These are phyloP conservation scores for Takifugu bimaculatus DNA, from an alignment of 2,113 vertebrate genomes.

Conservation along the genomic window DNA sequence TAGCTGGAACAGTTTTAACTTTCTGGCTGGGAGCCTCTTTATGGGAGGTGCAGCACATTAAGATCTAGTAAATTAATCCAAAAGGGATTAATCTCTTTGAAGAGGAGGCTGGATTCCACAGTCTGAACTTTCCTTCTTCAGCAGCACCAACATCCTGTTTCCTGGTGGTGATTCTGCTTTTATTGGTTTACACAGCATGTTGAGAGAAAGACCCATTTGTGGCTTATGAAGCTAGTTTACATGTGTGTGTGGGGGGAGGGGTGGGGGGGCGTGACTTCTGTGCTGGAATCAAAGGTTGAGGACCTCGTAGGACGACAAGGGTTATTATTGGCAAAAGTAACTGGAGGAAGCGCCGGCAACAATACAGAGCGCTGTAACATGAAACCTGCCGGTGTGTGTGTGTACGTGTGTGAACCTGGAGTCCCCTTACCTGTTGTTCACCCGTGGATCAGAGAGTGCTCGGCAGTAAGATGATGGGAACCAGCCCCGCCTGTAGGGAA, in stretches of 20 bases:
- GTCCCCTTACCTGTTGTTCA: conserved; percentile 79
- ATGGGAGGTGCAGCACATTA: conserved; percentile 53
- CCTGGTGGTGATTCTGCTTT: conserved; percentile 26
- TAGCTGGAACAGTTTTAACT: conserved; percentile 23
- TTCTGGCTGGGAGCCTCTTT: conserved; percentile 36
- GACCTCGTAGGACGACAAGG: conserved; percentile 36
- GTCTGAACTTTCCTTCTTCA: conserved; percentile 17
- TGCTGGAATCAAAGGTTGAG: conserved; percentile 46
- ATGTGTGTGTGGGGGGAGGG: too few species aligned
- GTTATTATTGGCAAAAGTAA: conserved; percentile 45
- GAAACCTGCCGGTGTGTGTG: conserved; percentile 43
- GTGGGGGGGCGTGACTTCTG: too few species aligned
- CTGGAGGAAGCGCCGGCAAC: conserved; percentile 52
- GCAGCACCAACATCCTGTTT: conserved; percentile 45
- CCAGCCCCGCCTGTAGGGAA: conserved; percentile 87
- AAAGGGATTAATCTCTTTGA: conserved; percentile 51
- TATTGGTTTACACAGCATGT: background rate
- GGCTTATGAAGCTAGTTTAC: background rate
- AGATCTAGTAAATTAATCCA: conserved; percentile 49
- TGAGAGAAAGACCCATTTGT: conserved; percentile 14
- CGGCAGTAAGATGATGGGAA: conserved; percentile 90
- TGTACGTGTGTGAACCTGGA: conserved; percentile 39
- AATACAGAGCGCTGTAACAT: conserved; percentile 54
- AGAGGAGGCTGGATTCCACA: conserved; percentile 42
- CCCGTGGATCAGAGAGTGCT: conserved; percentile 76